Base-by-base conservation (phyloP, 2,797 vertebrate species). In the Picus viridis region DNA sequence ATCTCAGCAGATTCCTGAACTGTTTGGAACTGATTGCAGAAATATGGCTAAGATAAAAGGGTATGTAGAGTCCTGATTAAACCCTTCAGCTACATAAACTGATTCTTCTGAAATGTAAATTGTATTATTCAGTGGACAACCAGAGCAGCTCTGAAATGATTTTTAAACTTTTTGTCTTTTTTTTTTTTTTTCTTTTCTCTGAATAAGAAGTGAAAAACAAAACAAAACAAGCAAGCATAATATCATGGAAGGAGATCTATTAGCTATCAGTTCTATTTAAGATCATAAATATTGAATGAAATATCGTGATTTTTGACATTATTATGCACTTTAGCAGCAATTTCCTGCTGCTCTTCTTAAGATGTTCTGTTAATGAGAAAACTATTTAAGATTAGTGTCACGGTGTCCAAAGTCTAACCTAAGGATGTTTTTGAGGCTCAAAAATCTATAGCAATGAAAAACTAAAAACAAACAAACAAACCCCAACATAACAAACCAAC, bases 321-420 rank as follows among this genome's bases (percentile, higher is more conserved):
- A 68, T 82, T 67, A 86, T 15, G 26, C 19, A 78, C 15, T 70
- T 73, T 12, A 61, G 16, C 49, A 59, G 7, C 7, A 72, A 61
- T 69, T 83, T 94, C 34, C 26, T 61, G 30, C 57, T 91, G 51
- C 53, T 85, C 17, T 88, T 92, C 41, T 39, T 54, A 74, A 68
- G 26, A 73, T n/a, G 4, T 47, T 68, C 83, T 85, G 24, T 41
- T 80, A 74, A 64, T 85, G 27, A 76, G 32, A 72, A 63, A 41
- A 63, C 64, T 76, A 71, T 70, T 84, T 79, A 70, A 19, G 15
- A 34, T 54, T 64, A 34, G 6, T 39, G 24, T 73, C 20, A 34
- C 32, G 9, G 9, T 61, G 39, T 85, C 34, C 32, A 85, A 32
- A 70, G 39, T 6, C 29, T 72, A 73, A 73, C n/a, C 16, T 73